Base-by-base conservation (phyloP, 2,888 invertebrate genomes). In the Hoplodrina ambigua region DNA sequence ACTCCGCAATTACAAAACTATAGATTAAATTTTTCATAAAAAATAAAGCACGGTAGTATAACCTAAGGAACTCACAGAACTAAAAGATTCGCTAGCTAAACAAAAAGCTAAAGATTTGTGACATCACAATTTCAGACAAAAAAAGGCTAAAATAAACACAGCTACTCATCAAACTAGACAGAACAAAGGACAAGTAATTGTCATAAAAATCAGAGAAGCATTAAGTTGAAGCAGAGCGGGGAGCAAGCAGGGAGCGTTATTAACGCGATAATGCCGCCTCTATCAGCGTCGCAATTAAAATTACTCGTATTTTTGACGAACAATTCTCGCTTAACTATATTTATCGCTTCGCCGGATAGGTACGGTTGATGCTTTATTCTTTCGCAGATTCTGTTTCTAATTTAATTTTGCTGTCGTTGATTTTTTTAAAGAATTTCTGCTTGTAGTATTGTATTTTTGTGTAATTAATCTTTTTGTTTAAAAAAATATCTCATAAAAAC, bases 251-350 rank as follows among this genome's bases (percentile, higher is more conserved):
- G 59, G 62, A 84, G 84, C 90, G 89, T 88, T 75, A 82, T 79
- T 91, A 92, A 92, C 85, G 75, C 86, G 91, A 88, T 92, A 92
- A 92, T 89, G 74, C 78, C 81, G 75, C 62, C 84, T 89, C 87
- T 81, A 90, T 87, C 85, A 85, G 70, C 83, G 81, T 81, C 75
- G 83, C 88, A 90, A 91, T 91, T 94, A 93, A 94, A 93, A 94
- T 94, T 93, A 93, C 88, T 88, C 89, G 83, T 87, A 92, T 93
- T 92, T 92, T 93, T 92, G 90, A 88, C 87, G 83, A 80, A 83
- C 82, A 89, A 87, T 87, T 86, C 85, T 82, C 79, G 86, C 83
- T 53, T 92, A 91, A 92, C 87, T 62, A 89, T 82, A 84, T 92
- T 91, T 89, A 54, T 82, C 87, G 89, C 89, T 60, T 80, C 88